phyloP scores from a whole-genome alignment of 2,113 vertebrate genomes.

The Oenanthe oenanthe region DNA sequence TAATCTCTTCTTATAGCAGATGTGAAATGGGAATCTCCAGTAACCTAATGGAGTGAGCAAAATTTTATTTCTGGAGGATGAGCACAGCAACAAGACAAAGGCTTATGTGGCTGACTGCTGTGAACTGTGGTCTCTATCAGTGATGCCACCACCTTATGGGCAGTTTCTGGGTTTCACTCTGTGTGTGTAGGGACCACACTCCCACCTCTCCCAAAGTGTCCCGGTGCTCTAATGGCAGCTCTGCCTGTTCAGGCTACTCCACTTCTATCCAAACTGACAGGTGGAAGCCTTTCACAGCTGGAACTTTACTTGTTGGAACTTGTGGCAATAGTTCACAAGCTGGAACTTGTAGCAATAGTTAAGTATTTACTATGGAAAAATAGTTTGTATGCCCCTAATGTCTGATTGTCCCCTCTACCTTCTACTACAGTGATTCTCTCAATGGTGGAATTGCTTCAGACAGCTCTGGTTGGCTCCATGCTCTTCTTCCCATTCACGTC shows the following conservation, averaged over 20 bases:
- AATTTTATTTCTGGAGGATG: not conserved
- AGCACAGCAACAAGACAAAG: fast-evolving
- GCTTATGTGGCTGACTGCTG: not conserved
- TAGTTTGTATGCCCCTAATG: not conserved
- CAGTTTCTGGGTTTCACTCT: not conserved
- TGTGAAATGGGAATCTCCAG: not conserved
- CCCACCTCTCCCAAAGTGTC: not conserved
- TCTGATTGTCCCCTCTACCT: not conserved
- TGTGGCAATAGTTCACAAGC: not conserved
- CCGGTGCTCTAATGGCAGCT: not conserved
- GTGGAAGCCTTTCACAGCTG: not conserved
- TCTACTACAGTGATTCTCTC: not conserved
- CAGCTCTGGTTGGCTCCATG: not conserved
- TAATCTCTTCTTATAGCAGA: not conserved
- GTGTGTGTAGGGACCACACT: fast-evolving
- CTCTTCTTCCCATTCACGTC: not conserved
- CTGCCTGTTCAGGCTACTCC: not conserved
- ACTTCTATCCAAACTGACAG: not conserved
- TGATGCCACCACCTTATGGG: not conserved
- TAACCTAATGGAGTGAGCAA: not conserved
- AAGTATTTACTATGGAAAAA: not conserved
- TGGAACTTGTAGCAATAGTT: not conserved
- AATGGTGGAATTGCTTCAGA: not conserved
- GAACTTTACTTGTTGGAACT: not conserved
- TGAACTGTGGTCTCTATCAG: not conserved